Evolutionary conservation across 2,888 invertebrate genomes (phyloP), one percentile per base, ranked within the genome.

Genomic region (Asteroscopus sphinx): DNA sequence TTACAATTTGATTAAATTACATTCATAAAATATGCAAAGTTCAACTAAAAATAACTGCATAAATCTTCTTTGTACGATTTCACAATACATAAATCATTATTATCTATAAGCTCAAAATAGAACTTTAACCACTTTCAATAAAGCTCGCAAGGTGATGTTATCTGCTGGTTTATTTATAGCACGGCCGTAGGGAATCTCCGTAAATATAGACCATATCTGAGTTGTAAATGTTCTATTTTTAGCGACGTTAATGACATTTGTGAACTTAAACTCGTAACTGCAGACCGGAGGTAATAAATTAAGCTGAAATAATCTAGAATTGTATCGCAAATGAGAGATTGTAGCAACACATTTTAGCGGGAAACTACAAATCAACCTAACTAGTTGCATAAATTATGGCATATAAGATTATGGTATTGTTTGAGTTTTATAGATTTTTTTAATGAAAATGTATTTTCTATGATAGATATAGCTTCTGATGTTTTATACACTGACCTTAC

Each of bases 211-310:
- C 55, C 47, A 45, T 64, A 66, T 68, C 63, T 39, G 39, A 39
- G 42, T 44, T 25, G n/a, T 30, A n/a, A n/a, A n/a, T n/a, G n/a
- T 58, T 67, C 64, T 76, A 75, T 75, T 59, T 60, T 55, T 76
- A 73, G 62, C 3, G 41, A 2, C 17, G 69, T 69, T 75, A 68
- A 75, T 73, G 65, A 73, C 68, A 70, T 58, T 61, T 17, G 58
- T 56, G 57, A 48, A 62, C 67, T 55, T 62, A 73, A 67, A 60
- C 67, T 62, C 56, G 39, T 33, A 28, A 58, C 28, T 48, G 25
- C 33, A 46, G 45, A 46, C 26, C 53, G 45, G 53, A 59, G 51
- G 67, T 51, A 48, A 72, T 68, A 60, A 71, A 71, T 60, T 51
- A 21, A 39, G 9, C 13, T 26, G 2, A 53, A 53, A 30, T 47